Percentiles rank a stretch among this genome's conserved stretches.
These are phyloP conservation scores for Marmota flaviventris DNA, from an alignment of 2,113 vertebrate genomes.

Conservation along the genomic window DNA sequence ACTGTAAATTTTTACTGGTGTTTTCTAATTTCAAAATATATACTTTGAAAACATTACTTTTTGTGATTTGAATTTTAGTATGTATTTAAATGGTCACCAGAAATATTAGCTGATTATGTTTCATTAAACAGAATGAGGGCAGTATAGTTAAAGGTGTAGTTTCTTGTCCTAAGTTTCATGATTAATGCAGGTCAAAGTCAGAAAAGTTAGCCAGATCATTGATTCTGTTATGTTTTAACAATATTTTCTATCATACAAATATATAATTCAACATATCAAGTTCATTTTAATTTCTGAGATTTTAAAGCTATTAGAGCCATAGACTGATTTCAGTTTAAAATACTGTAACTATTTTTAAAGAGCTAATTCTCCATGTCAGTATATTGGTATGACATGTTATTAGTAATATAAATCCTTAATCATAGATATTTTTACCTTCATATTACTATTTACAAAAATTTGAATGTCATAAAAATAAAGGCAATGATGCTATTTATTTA, in stretches of 20 bases:
- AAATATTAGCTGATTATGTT: not conserved
- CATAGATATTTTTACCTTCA: not conserved
- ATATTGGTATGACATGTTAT: not conserved
- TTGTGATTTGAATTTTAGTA: conserved; percentile 11
- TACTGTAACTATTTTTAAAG: not conserved
- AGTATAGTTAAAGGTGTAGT: not conserved
- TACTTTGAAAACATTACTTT: not conserved
- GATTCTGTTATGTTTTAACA: not conserved
- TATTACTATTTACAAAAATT: not conserved
- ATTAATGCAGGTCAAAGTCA: not conserved
- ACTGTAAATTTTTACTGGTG: not conserved
- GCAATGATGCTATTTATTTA: not conserved
- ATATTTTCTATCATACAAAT: not conserved
- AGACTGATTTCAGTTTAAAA: not conserved
- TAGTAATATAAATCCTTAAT: not conserved
- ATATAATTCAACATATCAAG: not conserved
- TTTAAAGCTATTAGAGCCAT: not conserved
- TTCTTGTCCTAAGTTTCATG: not conserved
- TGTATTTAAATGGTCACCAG: not conserved
- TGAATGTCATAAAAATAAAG: not conserved
- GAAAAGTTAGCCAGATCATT: not conserved
- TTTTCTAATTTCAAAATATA: conserved; percentile 23
- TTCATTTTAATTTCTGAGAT: not conserved
- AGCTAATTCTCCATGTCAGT: not conserved
- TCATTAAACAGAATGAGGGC: not conserved